These are phyloP conservation scores for Drosophila arawakana DNA, from an alignment of 1,140 invertebrate species.

Conservation along the genomic window DNA sequence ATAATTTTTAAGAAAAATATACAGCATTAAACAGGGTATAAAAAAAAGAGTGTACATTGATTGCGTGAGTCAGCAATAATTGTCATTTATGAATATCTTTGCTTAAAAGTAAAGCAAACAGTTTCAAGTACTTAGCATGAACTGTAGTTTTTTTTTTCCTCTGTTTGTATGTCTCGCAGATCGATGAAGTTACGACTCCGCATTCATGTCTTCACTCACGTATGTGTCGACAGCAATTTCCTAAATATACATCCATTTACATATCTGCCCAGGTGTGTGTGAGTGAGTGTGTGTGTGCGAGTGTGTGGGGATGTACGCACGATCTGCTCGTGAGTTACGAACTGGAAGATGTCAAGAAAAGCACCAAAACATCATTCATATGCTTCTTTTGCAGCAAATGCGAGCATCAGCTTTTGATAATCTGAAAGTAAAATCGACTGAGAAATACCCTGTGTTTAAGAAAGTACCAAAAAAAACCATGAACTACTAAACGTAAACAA, in stretches of 20 bases:
- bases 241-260: constrained; percentile 14
- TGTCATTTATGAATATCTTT: constrained; percentile 54
- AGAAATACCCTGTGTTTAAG: not conserved
- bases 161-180: constrained; percentile 28
- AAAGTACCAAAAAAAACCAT: too few species aligned
- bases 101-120: constrained; percentile 58
- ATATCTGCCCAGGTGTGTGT: constrained; percentile 3
- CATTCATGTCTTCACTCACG: not conserved
- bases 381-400: not conserved
- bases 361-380: constrained; percentile 15
- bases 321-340: constrained; percentile 16
- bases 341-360: constrained; percentile 14
- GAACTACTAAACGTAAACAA: too few species aligned
- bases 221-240: constrained; percentile 16
- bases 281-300: constrained; percentile 5
- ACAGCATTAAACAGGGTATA: constrained; percentile 39
- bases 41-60: constrained; percentile 51
- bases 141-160: constrained; percentile 30
- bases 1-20: constrained; percentile 37
- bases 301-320: constrained; percentile 1
- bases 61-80: constrained; percentile 52
- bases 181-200: constrained; percentile 22
- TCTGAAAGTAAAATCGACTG: not conserved
- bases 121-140: constrained; percentile 53
- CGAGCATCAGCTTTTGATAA: not conserved